Evolutionary conservation across 2,888 invertebrate species (phyloP).

Genomic region (Scrobipalpa atriplicella): DNA sequence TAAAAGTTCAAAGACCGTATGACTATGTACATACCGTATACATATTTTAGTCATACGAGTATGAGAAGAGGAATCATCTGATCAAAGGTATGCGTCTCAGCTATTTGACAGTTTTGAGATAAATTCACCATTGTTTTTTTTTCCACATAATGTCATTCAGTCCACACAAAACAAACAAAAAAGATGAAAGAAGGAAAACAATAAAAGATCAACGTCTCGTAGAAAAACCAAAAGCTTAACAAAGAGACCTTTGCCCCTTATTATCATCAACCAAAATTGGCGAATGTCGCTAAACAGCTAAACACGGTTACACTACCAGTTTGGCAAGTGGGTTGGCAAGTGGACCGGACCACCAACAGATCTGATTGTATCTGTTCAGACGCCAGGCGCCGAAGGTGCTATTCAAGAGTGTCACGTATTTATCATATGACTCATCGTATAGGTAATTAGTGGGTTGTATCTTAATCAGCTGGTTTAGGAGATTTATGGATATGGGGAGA

Average conservation of each 20-base stretch:
- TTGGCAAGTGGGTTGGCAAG: background rate
- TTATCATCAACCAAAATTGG: background rate
- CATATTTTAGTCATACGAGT: too few species aligned
- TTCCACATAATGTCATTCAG: too few species aligned
- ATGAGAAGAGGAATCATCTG: too few species aligned
- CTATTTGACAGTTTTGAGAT: too few species aligned
- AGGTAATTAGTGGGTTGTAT: constrained; percentile 16
- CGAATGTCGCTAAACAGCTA: background rate
- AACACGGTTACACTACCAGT: background rate
- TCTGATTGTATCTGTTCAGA: constrained; percentile 5
- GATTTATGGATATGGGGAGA: background rate
- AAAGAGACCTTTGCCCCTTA: background rate
- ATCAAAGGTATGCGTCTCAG: too few species aligned
- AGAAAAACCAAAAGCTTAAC: background rate
- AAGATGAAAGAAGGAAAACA: background rate
- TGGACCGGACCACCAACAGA: background rate
- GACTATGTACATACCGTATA: too few species aligned
- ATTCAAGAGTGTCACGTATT: constrained; percentile 3
- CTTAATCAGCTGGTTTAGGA: constrained; percentile 1
- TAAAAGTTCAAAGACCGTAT: too few species aligned
- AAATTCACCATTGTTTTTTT: too few species aligned
- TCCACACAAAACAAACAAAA: too few species aligned
- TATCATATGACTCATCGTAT: constrained; percentile 13
- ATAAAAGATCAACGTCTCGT: background rate
- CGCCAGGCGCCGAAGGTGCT: constrained; percentile 10